phyloP scores from a whole-genome alignment of 2,888 invertebrate species.

The Taphrorychus bicolor region DNA sequence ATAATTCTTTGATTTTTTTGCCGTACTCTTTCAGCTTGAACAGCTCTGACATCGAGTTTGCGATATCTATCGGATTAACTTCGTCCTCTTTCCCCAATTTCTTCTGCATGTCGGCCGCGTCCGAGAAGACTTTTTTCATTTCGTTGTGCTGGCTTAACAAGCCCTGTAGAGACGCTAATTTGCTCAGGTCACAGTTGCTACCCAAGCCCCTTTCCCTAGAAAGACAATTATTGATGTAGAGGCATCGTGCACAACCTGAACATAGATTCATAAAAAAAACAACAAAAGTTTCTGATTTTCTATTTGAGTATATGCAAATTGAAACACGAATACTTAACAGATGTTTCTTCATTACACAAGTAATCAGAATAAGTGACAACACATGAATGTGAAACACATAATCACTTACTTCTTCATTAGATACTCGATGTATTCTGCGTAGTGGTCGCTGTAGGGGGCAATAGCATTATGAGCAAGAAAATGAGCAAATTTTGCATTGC shows the following conservation, averaged over 20 bases:
- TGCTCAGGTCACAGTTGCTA: constrained; percentile 37
- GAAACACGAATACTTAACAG: background rate
- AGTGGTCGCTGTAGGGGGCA: constrained; percentile 53
- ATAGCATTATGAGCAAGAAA: constrained; percentile 54
- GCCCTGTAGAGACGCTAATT: constrained; percentile 44
- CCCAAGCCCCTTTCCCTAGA: constrained; percentile 49
- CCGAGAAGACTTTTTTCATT: constrained; percentile 46
- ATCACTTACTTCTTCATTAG: constrained; percentile 50
- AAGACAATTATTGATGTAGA: constrained; percentile 1
- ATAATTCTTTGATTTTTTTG: constrained; percentile 49
- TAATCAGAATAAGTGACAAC: too few relatives aligned
- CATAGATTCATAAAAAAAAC: too few relatives aligned
- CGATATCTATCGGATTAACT: constrained; percentile 46
- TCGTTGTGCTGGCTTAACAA: constrained; percentile 48
- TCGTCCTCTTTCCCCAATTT: constrained; percentile 26
- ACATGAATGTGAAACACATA: background rate
- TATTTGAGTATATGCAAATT: too few relatives aligned
- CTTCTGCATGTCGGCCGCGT: constrained; percentile 39
- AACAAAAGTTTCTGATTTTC: too few relatives aligned
- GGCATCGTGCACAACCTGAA: background rate
- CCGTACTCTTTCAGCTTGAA: constrained; percentile 50
- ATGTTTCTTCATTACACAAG: too few relatives aligned
- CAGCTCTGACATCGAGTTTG: constrained; percentile 43
- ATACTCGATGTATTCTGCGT: constrained; percentile 52
- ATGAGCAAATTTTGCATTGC: constrained; percentile 53